These are phyloP conservation scores for Microdon myrmicae DNA, from an alignment of 2,888 invertebrate species.

Conservation along the genomic window DNA sequence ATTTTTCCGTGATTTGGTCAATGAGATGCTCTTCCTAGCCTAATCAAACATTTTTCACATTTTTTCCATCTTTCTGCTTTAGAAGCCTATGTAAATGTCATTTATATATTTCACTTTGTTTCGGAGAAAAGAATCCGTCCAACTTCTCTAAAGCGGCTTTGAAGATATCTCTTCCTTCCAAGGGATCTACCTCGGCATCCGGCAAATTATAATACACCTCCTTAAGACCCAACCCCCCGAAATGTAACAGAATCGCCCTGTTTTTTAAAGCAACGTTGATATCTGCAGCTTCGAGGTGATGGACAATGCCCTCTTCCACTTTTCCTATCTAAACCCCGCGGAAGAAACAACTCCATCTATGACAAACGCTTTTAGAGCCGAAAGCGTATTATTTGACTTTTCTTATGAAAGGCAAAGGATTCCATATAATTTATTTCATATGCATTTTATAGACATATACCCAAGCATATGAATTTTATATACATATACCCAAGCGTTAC, in stretches of 20 bases:
- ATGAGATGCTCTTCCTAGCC: no score
- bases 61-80: conserved; percentile 10
- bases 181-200: conserved; percentile 4
- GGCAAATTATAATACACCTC: conserved; percentile 15
- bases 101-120: conserved; percentile 8
- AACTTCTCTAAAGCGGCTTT: conserved; percentile 1
- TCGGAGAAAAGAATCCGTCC: conserved; percentile 6
- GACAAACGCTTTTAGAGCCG: no score
- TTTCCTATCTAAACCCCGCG: conserved; percentile 15
- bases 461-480: no score
- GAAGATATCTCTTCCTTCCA: conserved; percentile 6
- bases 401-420: no score
- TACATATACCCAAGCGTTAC: no score
- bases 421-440: no score
- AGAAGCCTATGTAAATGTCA: conserved; percentile 12
- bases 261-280: conserved; percentile 3
- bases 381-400: no score
- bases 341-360: no score
- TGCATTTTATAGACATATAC: no score
- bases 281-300: conserved; percentile 12
- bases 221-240: conserved; percentile 9
- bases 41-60: not conserved
- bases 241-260: conserved; percentile 12
- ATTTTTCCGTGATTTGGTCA: conserved; percentile 9
- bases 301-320: conserved; percentile 6